These are phyloP conservation scores for Nymphalis io DNA, from an alignment of 1,140 invertebrate species.

Conservation along the genomic window DNA sequence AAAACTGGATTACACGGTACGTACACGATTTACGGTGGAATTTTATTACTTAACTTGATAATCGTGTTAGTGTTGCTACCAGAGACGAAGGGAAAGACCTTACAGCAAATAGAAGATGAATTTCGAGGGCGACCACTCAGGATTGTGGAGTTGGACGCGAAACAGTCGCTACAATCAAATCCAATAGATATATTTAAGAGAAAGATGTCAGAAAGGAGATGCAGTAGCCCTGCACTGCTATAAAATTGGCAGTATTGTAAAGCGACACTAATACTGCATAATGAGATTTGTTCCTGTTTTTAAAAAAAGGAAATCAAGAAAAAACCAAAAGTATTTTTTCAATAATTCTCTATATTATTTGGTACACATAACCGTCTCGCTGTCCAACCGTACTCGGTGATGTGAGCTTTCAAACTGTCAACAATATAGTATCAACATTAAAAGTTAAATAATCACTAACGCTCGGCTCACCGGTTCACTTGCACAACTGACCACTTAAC, in stretches of 20 bases:
- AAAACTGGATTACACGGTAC: slow-evolving; percentile 50
- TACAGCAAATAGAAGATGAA: slow-evolving; percentile 67
- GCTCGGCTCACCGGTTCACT: slow-evolving; percentile 50
- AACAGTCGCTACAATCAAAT: slow-evolving; percentile 44
- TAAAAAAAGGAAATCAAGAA: not conserved
- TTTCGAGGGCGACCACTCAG: slow-evolving; percentile 50
- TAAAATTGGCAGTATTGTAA: not conserved
- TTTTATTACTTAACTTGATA: slow-evolving; percentile 48
- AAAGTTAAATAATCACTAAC: not conserved
- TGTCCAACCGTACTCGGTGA: slow-evolving; percentile 67
- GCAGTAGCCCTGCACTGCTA: slow-evolving; percentile 26
- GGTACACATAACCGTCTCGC: slow-evolving; percentile 63
- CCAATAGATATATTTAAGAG: slow-evolving; percentile 45
- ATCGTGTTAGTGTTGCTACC: slow-evolving; percentile 55
- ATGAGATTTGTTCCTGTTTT: too few species aligned
- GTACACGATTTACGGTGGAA: slow-evolving; percentile 46
- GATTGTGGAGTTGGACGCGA: slow-evolving; percentile 46
- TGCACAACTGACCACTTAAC: slow-evolving; percentile 59
- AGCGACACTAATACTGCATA: too few species aligned
- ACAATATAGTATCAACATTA: slow-evolving; percentile 4
- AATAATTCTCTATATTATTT: slow-evolving; percentile 73
- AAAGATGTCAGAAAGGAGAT: slow-evolving; percentile 47
- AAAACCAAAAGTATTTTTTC: slow-evolving; percentile 25
- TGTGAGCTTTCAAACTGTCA: slow-evolving; percentile 18
- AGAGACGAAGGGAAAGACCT: slow-evolving; percentile 61